These are phyloP conservation scores for Sorex araneus DNA, from an alignment of 2,113 vertebrate genomes.

Conservation along the genomic window DNA sequence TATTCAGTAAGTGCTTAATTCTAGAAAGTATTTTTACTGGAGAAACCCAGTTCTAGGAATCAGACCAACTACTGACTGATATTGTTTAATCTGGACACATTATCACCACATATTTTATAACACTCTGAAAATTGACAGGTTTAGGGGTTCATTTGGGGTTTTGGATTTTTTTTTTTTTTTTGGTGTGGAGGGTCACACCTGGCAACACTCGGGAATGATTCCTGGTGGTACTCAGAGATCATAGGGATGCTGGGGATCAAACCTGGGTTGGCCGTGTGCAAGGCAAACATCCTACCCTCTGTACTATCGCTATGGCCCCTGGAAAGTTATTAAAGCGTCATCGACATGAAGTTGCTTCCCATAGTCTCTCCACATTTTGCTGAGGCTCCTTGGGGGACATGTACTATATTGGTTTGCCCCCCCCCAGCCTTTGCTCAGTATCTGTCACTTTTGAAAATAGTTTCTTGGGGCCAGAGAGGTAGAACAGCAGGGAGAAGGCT, in stretches of 20 bases:
- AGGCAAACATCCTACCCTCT: no score
- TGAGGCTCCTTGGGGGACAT: neutral
- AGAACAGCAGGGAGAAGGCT: no score
- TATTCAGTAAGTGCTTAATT: conserved; percentile 50
- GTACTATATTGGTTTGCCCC: no score
- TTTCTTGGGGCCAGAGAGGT: no score
- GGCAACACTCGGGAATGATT: no score
- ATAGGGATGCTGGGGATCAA: no score
- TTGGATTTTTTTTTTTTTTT: conserved; percentile 38
- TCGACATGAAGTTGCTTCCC: neutral
- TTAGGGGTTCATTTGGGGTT: neutral
- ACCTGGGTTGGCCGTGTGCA: no score
- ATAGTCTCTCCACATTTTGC: neutral
- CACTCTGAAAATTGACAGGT: neutral
- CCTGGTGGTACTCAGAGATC: no score
- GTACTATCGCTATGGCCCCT: no score
- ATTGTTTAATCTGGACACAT: conserved; percentile 15
- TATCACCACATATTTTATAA: conserved; percentile 22
- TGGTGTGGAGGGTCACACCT: neutral
- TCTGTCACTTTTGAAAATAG: no score
- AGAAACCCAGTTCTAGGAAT: conserved; percentile 12
- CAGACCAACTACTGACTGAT: conserved; percentile 8
- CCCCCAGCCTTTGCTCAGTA: no score
- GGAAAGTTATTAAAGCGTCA: no score
- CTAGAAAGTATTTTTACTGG: conserved; percentile 42